phyloP scores from a whole-genome alignment of 2,888 invertebrate species.

The Acleris literana region DNA sequence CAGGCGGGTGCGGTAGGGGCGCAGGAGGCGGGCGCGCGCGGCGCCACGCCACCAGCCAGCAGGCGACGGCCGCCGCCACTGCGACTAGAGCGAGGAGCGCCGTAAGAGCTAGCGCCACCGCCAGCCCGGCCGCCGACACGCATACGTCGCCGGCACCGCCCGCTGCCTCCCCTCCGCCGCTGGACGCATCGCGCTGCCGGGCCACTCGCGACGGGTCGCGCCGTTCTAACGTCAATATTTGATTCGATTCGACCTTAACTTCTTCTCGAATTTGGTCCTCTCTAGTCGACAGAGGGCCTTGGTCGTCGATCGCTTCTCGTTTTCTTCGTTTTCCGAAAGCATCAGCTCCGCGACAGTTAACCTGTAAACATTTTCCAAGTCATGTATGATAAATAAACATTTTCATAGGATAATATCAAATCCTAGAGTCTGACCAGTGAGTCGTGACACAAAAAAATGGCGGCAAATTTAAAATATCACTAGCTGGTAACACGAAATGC shows the following conservation, averaged over 20 bases:
- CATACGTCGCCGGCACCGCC: conserved; percentile 91
- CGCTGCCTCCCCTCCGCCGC: conserved; percentile 84
- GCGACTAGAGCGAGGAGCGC: conserved; percentile 95
- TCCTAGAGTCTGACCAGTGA: too few species aligned
- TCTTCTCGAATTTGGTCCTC: conserved; percentile 95
- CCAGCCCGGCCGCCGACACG: conserved; percentile 96
- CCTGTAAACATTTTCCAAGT: conserved; percentile 72
- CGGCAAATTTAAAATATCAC: too few species aligned
- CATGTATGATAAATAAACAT: conserved; percentile 8
- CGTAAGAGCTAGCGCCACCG: conserved; percentile 95
- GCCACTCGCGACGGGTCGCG: conserved; percentile 90
- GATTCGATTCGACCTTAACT: conserved; percentile 95
- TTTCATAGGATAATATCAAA: too few species aligned
- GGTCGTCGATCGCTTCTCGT: conserved; percentile 83
- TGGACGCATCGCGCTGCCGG: conserved; percentile 91
- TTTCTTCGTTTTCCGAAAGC: conserved; percentile 92
- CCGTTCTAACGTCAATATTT: conserved; percentile 94
- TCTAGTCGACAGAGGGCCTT: conserved; percentile 83
- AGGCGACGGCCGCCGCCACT: conserved; percentile 96
- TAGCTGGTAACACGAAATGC: too few species aligned
- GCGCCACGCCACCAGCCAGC: conserved; percentile 97
- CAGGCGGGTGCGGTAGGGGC: conserved; percentile 96
- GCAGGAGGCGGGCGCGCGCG: conserved; percentile 93
- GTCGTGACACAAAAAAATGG: too few species aligned
- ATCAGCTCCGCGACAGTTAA: conserved; percentile 95